Percentiles rank a stretch among this genome's conserved stretches.
These are phyloP conservation scores for Apotomis turbidana DNA, from an alignment of 2,888 invertebrate genomes.

Conservation along the genomic window DNA sequence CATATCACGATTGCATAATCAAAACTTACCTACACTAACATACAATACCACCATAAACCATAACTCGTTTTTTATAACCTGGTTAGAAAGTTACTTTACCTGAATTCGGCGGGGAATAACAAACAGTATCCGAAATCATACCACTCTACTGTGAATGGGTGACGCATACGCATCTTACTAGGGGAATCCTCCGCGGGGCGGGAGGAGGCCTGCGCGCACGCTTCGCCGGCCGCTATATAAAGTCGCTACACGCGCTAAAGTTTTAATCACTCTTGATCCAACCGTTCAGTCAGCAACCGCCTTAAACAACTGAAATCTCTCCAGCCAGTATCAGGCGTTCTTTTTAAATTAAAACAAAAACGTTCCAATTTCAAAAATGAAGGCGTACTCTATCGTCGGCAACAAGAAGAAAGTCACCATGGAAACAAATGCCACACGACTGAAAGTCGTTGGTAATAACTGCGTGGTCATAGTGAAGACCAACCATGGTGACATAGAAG, in stretches of 20 bases:
- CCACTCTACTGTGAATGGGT: conserved; percentile 49
- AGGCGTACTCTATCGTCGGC: conserved; percentile 75
- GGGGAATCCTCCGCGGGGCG: conserved; percentile 56
- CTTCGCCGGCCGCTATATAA: conserved; percentile 46
- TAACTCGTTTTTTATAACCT: background rate
- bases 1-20: background rate
- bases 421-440: conserved; percentile 67
- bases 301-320: conserved; percentile 2
- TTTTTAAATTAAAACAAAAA: background rate
- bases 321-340: conserved; percentile 33
- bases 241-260: conserved; percentile 46
- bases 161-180: conserved; percentile 49
- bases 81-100: conserved; percentile 20
- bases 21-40: background rate
- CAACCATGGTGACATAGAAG: conserved; percentile 76
- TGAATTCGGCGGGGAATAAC: conserved; percentile 38
- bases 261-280: conserved; percentile 52
- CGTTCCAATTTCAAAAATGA: conserved; percentile 62
- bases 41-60: background rate
- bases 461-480: conserved; percentile 69
- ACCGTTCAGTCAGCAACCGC: conserved; percentile 37
- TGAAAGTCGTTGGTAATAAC: conserved; percentile 75
- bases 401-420: conserved; percentile 81
- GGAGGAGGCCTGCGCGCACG: conserved; percentile 45
- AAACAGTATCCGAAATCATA: conserved; percentile 23